These are phyloP conservation scores for Chlorodrepanis virens DNA, from an alignment of 2,113 vertebrate species.

Conservation along the genomic window DNA sequence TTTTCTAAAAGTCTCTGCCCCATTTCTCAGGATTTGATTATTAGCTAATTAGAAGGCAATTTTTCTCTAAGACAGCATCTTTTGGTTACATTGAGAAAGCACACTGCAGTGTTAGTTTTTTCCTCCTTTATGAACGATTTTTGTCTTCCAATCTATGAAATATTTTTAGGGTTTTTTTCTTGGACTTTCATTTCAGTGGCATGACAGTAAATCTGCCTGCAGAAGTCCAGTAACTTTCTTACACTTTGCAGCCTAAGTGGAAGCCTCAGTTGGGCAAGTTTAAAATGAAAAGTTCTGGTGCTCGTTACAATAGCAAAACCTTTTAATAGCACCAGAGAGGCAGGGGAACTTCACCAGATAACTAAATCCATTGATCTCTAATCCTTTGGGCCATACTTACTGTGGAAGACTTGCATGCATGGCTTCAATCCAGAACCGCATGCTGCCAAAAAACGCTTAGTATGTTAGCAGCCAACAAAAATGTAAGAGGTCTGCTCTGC, in stretches of 20 bases:
- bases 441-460: slow-evolving; percentile 81
- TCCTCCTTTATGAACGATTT: not conserved
- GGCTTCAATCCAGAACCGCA: slow-evolving; percentile 69
- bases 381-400: slow-evolving; percentile 68
- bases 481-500: slow-evolving; percentile 77
- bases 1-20: not conserved
- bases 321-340: slow-evolving; percentile 67
- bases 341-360: slow-evolving; percentile 69
- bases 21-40: slow-evolving; percentile 19
- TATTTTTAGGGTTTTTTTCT: not conserved
- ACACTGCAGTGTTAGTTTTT: no score
- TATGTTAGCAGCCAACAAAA: slow-evolving; percentile 81
- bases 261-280: not conserved
- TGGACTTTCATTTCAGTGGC: not conserved
- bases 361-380: slow-evolving; percentile 68
- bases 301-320: slow-evolving; percentile 65
- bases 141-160: not conserved
- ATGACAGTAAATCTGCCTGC: not conserved
- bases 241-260: not conserved
- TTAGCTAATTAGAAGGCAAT: not conserved
- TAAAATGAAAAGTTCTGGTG: slow-evolving; percentile 34
- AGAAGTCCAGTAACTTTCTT: not conserved
- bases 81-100: not conserved
- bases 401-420: slow-evolving; percentile 72
- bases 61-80: not conserved